Evolutionary conservation across 2,888 invertebrate genomes (phyloP), one percentile per base, ranked within the genome.

Genomic region (Trimorus sp.): DNA sequence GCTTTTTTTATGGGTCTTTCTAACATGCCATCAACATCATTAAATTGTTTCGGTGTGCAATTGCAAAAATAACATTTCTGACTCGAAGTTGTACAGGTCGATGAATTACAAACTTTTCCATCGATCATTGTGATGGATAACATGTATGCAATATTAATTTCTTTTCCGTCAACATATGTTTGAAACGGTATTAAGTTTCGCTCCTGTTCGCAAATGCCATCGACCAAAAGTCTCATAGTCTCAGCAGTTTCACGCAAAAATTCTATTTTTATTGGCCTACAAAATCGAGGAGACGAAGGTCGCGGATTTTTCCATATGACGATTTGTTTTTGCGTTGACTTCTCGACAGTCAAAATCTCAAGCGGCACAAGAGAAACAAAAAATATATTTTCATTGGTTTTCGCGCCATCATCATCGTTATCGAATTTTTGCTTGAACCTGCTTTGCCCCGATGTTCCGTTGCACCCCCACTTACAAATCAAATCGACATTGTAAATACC

Each of bases 31-130:
- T 79, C 60, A 36, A 83, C 71, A 65, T 82, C 48, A 37, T 84
- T 75, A 62, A 84, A 84, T 66, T 84, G 76, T 70, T 82, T 79
- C 53, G 70, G 77, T 11, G 83, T 83, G 45, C 62, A 62, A 15
- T 73, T 12, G 65, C 83, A 83, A 79, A 84, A 65, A 70, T 79
- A 83, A 59, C 82, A 84, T 58, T 70, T 74, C 63, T 83, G 81
- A 79, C 65, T 60, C 1, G 84, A 84, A 53, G 79, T 38, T 76
- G 83, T 84, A 54, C 48, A 15, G 56, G 82, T 82, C 16, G 83
- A 45, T 53, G 82, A 76, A 71, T 84, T 84, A 54, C 79, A 84
- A 38, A 83, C 77, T 75, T 84, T 84, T 9, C 84, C 84, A 79
- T 81, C 82, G 54, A 84, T 59, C 82, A 84, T 82, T 16, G 82